phyloP scores from a whole-genome alignment of 2,888 invertebrate genomes.

The Epistrophella euchroma region DNA sequence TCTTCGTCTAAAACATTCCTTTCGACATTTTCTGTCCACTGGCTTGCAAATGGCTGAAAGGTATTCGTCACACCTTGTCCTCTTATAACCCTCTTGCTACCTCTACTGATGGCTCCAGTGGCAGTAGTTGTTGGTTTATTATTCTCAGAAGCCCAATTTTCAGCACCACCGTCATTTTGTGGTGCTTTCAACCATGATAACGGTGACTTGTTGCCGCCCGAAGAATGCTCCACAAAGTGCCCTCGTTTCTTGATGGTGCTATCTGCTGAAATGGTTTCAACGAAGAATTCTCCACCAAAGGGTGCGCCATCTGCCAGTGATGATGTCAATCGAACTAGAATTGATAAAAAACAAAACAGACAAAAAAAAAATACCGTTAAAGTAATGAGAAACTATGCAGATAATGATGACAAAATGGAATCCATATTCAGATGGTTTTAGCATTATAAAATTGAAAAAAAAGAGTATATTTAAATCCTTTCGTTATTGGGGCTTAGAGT shows the following conservation, averaged over 20 bases:
- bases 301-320: conserved; percentile 67
- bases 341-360: conserved; percentile 17
- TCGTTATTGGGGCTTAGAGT: conserved; percentile 32
- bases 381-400: conserved; percentile 7
- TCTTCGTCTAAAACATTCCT: conserved; percentile 68
- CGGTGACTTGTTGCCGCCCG: conserved; percentile 80
- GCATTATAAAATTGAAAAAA: neutral
- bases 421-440: conserved; percentile 12
- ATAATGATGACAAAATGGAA: neutral
- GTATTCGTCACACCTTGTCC: conserved; percentile 58
- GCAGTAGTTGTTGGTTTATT: conserved; percentile 10
- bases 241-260: conserved; percentile 78
- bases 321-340: conserved; percentile 76
- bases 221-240: conserved; percentile 78
- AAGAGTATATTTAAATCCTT: conserved; percentile 28
- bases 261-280: conserved; percentile 78
- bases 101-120: neutral
- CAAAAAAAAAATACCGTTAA: conserved; percentile 33
- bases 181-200: conserved; percentile 78
- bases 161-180: conserved; percentile 72
- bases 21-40: conserved; percentile 64
- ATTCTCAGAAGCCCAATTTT: conserved; percentile 67
- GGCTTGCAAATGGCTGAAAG: conserved; percentile 59
- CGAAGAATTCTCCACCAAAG: conserved; percentile 78
- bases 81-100: conserved; percentile 50